Percentiles rank a stretch among this genome's conserved stretches.
Conservation (phyloP, 2,888 invertebrate genomes). For the Heteropelma amictum region DNA sequence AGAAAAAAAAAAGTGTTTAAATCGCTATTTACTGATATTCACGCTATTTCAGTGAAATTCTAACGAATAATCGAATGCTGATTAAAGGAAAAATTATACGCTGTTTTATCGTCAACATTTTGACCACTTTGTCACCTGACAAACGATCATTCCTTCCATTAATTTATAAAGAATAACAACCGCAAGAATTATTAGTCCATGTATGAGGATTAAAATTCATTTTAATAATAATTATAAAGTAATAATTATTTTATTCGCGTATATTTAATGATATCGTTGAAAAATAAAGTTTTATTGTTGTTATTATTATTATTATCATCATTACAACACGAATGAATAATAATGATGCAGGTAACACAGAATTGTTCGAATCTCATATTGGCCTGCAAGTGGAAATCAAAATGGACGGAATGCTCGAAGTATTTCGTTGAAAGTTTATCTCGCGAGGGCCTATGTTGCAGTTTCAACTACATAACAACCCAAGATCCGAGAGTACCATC, state of each 20-base stretch:
- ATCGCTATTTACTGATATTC: too few species aligned
- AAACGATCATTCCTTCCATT: too few species aligned
- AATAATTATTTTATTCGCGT: neutral
- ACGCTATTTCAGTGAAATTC: too few species aligned
- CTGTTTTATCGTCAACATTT: too few species aligned
- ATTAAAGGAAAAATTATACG: too few species aligned
- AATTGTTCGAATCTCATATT: constrained; percentile 79
- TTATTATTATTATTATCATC: neutral
- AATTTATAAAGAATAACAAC: too few species aligned
- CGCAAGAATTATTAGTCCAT: too few species aligned
- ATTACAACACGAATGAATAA: neutral
- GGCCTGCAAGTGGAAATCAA: constrained; percentile 82
- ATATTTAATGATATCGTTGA: too few species aligned
- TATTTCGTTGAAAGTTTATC: constrained; percentile 79
- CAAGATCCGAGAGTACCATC: constrained; percentile 68
- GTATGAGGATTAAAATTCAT: too few species aligned
- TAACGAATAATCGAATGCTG: too few species aligned
- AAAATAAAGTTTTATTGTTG: neutral
- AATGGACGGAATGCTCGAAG: constrained; percentile 78
- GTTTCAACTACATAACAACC: constrained; percentile 82
- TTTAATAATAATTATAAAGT: too few species aligned
- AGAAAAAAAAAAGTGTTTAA: neutral
- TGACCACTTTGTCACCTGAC: too few species aligned
- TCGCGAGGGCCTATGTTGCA: constrained; percentile 81
- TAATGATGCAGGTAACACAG: constrained; percentile 78